phyloP scores from a whole-genome alignment of 2,113 vertebrate genomes.

The Tauraco erythrolophus region DNA sequence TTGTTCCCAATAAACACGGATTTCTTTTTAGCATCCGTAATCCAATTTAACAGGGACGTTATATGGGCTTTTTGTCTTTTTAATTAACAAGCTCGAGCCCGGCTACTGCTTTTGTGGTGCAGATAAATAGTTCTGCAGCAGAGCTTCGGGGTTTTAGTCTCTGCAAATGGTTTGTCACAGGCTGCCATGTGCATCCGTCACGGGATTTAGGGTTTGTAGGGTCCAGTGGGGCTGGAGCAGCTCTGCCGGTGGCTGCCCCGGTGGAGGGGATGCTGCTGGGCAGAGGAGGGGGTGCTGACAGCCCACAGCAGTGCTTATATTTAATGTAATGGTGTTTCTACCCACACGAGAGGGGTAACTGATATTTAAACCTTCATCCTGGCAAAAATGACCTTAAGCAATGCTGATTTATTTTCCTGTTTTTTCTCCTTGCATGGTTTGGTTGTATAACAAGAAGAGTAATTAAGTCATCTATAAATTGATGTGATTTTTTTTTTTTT shows the following conservation, averaged over 20 bases:
- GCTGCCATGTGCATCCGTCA: neutral
- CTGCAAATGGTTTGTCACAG: neutral
- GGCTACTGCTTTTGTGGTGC: neutral
- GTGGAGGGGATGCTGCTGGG: no score
- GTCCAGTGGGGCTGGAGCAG: no score
- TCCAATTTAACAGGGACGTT: neutral
- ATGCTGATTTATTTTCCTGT: neutral
- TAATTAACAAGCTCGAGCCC: neutral
- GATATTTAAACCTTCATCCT: neutral
- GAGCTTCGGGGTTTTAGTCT: neutral
- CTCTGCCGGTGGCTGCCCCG: no score
- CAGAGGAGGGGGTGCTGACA: neutral
- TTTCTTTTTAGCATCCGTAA: neutral
- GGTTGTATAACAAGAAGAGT: neutral
- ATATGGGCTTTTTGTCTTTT: neutral
- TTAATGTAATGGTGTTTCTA: neutral
- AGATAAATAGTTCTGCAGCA: neutral
- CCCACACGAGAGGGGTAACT: neutral
- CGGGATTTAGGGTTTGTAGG: no score
- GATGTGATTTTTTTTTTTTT: neutral
- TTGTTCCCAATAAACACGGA: accelerated
- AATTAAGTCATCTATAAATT: neutral
- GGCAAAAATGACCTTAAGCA: neutral
- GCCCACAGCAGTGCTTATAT: neutral
- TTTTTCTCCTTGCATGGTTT: neutral